Evolutionary conservation across 1,140 invertebrate genomes (phyloP), one percentile per base, ranked within the genome.

Genomic region (Achroia grisella): DNA sequence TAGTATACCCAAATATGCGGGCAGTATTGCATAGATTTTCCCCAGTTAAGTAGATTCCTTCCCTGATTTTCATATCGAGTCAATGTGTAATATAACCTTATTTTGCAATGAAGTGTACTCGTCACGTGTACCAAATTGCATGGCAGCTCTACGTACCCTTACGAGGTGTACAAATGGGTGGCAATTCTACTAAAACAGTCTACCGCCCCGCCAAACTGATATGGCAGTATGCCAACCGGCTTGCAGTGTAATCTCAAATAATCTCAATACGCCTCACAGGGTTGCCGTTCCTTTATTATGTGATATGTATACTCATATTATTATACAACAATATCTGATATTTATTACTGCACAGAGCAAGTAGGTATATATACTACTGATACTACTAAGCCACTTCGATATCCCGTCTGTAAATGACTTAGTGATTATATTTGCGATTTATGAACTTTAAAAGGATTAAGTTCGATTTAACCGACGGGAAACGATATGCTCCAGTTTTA

Each of bases 181-280:
- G 61, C 65, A 71, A 74, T 70, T 74, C 55, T 41, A 58, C 49
- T 63, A 56, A 59, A 63, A 58, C 58, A 66, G 52, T 62, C 43
- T 47, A 57, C 56, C 55, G 17, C 17, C 29, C 45, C 51, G 55
- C 52, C 56, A 57, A 51, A 60, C 49, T 53, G 47, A 57, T 39
- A 28, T 66, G 63, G 66, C 69, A 47, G 32, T 35, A 23, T 29
- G 69, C 63, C 69, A 70, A 52, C 13, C 44, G 17, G 17, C 17
- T 23, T 23, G 17, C 17, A 23, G 17, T 6, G 6, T 43, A 32
- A 50, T 37, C 13, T 35, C 36, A 32, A 39, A 52, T 67, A 61
- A 62, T 65, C 59, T 60, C 42, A 41, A 37, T 48, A 55, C 52
- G 17, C 17, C 17, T 23, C 17, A 23, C 17, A 23, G 17, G 17